Conservation (phyloP, 1,140 invertebrate species). For the Platyscapa corneri region DNA sequence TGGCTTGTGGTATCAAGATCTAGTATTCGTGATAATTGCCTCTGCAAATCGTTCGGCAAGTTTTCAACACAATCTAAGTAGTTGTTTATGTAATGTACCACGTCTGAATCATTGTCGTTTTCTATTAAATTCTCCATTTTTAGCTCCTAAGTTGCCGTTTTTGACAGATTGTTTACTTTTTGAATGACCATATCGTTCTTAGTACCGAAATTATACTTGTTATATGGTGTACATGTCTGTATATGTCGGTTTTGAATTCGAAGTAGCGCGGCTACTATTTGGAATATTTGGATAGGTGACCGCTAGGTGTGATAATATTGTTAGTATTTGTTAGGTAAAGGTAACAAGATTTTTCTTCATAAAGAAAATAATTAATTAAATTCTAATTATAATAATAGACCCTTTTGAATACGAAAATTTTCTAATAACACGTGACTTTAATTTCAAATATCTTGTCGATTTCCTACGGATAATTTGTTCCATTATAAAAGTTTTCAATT, state of each 20-base stretch:
- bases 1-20: constrained; percentile 94
- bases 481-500: background rate
- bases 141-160: background rate
- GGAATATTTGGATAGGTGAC: background rate
- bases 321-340: background rate
- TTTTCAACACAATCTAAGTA: constrained; percentile 97
- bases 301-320: background rate
- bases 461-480: background rate
- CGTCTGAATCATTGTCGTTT: constrained; percentile 86
- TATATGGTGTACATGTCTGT: too few species aligned
- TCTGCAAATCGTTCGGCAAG: constrained; percentile 93
- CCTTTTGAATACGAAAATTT: background rate
- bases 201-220: background rate
- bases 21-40: constrained; percentile 90
- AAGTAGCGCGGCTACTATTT: background rate
- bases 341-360: background rate
- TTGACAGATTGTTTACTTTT: constrained; percentile 12
- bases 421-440: too few species aligned
- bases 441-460: background rate
- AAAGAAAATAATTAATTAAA: background rate
- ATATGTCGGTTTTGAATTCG: background rate
- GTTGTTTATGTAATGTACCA: constrained; percentile 94
- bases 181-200: constrained; percentile 12
- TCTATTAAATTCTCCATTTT: constrained; percentile 87
- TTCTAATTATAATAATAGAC: background rate